Percentiles rank a stretch among this genome's conserved stretches.
Evolutionary conservation across 1,140 invertebrate genomes (phyloP).

Genomic region (Bombus affinis): DNA sequence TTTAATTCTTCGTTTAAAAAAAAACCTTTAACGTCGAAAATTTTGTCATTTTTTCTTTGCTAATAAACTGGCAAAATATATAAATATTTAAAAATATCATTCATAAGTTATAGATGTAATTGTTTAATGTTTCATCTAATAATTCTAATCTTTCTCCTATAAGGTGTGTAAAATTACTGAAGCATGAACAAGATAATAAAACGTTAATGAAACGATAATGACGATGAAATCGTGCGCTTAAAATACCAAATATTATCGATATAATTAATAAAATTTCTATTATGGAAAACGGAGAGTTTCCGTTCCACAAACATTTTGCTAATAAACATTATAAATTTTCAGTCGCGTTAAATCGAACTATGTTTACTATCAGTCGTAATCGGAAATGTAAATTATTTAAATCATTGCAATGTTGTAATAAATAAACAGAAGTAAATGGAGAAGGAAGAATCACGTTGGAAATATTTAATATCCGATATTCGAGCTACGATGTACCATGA

Average conservation of each 20-base stretch:
- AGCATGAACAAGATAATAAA: no score
- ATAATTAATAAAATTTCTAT: neutral
- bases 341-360: neutral
- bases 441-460: neutral
- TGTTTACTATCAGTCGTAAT: neutral
- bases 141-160: no score
- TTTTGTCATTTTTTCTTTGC: no score
- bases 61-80: no score
- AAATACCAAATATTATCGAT: neutral
- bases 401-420: neutral
- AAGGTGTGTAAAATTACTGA: no score
- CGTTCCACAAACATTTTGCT: neutral
- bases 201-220: no score
- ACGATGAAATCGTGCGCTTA: neutral
- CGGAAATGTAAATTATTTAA: neutral
- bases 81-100: no score
- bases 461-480: conserved; percentile 1
- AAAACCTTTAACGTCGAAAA: no score
- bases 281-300: neutral
- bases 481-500: neutral
- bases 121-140: no score
- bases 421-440: neutral
- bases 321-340: neutral
- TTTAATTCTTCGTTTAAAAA: no score
- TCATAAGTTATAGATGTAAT: no score